A percentile compares a stretch with the other conserved stretches of the same genome.
These are phyloP conservation scores for Drosophila pseudotakahashii DNA, from an alignment of 2,888 invertebrate genomes.

Conservation along the genomic window DNA sequence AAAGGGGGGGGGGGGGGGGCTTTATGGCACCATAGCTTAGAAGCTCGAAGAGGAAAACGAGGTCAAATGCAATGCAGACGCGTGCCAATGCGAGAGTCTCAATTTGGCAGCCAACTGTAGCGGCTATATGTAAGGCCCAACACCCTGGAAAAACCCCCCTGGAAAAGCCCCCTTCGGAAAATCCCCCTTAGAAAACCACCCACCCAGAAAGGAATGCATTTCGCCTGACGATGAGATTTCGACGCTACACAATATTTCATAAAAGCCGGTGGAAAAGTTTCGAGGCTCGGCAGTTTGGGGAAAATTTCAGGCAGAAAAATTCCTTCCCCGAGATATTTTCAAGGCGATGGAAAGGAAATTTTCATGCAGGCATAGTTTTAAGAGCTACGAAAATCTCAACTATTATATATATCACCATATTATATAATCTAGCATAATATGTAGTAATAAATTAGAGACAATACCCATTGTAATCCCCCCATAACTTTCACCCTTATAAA, in stretches of 20 bases:
- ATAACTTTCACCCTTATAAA: slow-evolving; percentile 21
- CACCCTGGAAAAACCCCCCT: background rate
- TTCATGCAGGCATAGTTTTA: background rate
- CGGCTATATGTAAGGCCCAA: slow-evolving; percentile 3
- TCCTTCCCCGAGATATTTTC: slow-evolving; percentile 12
- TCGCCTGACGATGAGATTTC: slow-evolving; percentile 24
- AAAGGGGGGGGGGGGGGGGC: background rate
- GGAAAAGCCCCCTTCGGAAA: slow-evolving; percentile 10
- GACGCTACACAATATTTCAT: slow-evolving; percentile 34
- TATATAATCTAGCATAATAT: too few relatives aligned
- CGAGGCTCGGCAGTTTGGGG: slow-evolving; percentile 4
- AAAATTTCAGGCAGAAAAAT: slow-evolving; percentile 19
- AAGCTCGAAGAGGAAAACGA: slow-evolving; percentile 26
- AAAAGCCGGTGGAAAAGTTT: slow-evolving; percentile 30
- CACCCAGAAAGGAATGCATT: slow-evolving; percentile 11
- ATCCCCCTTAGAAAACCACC: slow-evolving; percentile 6
- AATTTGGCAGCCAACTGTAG: slow-evolving; percentile 55
- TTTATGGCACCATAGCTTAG: slow-evolving; percentile 38
- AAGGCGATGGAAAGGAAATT: background rate
- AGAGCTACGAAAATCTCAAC: too few relatives aligned
- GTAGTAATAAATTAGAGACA: background rate
- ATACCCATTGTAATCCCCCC: background rate
- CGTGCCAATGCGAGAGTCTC: slow-evolving; percentile 53
- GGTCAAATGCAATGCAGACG: slow-evolving; percentile 62
- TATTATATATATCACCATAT: too few relatives aligned